A percentile compares a stretch with the other conserved stretches of the same genome.
Evolutionary conservation across 2,113 vertebrate species (phyloP).

Genomic region (Xenopus tropicalis): UCB_Xtro_10.0 CM004448.2:7658501-7659000

Average conservation of each 20-base stretch:
- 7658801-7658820: background rate
- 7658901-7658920: no score
- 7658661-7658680: slow-evolving; percentile 58
- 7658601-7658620: slow-evolving; percentile 64
- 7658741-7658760: slow-evolving; percentile 48
- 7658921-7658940: no score
- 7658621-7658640: slow-evolving; percentile 67
- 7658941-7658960: no score
- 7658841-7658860: slow-evolving; percentile 23
- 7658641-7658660: slow-evolving; percentile 56
- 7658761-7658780: slow-evolving; percentile 40
- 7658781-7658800: background rate
- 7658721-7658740: slow-evolving; percentile 23
- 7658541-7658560: slow-evolving; percentile 81
- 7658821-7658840: slow-evolving; percentile 12
- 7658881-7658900: no score
- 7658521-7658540: slow-evolving; percentile 70
- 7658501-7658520: slow-evolving; percentile 63
- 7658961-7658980: no score
- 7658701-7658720: slow-evolving; percentile 57
- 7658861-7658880: no score
- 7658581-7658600: slow-evolving; percentile 72
- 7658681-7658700: slow-evolving; percentile 48
- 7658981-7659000: no score
- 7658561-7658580: slow-evolving; percentile 87